phyloP scores from a whole-genome alignment of 2,888 invertebrate species.

The Cancer borealis region DNA sequence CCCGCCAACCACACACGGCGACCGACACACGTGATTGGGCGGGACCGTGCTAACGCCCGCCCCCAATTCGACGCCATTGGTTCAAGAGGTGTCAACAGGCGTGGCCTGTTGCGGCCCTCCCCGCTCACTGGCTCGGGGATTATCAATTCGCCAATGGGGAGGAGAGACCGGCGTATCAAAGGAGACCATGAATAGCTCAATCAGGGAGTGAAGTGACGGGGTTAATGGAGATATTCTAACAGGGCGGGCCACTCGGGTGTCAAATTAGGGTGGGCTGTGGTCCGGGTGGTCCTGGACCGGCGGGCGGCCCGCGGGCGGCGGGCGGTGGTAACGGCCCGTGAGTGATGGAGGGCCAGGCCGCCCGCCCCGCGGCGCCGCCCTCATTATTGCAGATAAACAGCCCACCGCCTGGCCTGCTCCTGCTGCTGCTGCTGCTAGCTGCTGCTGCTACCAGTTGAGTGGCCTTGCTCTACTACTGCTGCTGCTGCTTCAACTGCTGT shows the following conservation, averaged over 20 bases:
- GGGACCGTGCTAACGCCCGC: constrained; percentile 59
- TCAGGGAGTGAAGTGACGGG: constrained; percentile 77
- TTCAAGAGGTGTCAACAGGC: background rate
- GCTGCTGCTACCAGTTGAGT: background rate
- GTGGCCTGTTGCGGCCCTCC: constrained; percentile 11
- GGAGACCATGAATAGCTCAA: constrained; percentile 77
- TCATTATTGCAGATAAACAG: constrained; percentile 73
- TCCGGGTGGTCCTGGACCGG: constrained; percentile 60
- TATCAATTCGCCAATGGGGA: constrained; percentile 77
- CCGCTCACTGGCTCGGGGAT: constrained; percentile 64
- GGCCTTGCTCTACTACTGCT: background rate
- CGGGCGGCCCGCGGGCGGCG: constrained; percentile 62
- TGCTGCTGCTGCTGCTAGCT: constrained; percentile 48
- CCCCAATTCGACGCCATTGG: constrained; percentile 3
- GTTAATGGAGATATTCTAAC: constrained; percentile 77
- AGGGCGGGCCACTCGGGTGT: constrained; percentile 76
- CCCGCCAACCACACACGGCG: constrained; percentile 77
- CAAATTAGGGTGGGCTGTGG: constrained; percentile 76
- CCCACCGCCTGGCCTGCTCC: constrained; percentile 52
- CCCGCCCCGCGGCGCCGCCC: constrained; percentile 66
- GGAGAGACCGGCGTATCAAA: constrained; percentile 77
- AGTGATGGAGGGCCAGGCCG: constrained; percentile 72
- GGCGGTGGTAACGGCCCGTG: constrained; percentile 73
- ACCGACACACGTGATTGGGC: constrained; percentile 72
- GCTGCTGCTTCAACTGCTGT: background rate